Conservation (phyloP, 2,888 invertebrate species). For the Gortyna flavago region DNA sequence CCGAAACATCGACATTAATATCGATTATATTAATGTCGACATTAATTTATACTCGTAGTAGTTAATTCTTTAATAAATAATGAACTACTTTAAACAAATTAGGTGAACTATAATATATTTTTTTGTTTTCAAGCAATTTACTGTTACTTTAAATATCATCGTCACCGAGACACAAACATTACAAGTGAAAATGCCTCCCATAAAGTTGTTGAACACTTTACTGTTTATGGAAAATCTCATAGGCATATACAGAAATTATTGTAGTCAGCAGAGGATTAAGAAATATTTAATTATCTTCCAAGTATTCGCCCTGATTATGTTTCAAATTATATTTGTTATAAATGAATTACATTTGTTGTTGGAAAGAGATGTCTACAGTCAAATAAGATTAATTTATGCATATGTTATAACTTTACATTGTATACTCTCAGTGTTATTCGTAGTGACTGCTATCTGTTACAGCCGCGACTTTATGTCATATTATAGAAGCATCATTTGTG, state of each 20-base stretch:
- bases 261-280: neutral
- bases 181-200: constrained; percentile 2
- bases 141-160: neutral
- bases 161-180: too few relatives aligned
- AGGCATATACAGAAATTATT: constrained; percentile 12
- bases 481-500: neutral
- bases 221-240: constrained; percentile 1
- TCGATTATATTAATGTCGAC: too few relatives aligned
- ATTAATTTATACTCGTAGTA: too few relatives aligned
- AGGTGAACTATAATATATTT: neutral
- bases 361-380: neutral
- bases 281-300: constrained; percentile 6
- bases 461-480: constrained; percentile 9
- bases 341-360: neutral
- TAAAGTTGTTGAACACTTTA: constrained; percentile 7
- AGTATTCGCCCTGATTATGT: neutral
- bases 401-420: neutral
- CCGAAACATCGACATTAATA: too few relatives aligned
- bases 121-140: neutral
- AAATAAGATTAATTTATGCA: neutral
- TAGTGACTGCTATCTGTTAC: neutral
- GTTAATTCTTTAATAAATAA: constrained; percentile 1
- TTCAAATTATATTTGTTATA: neutral
- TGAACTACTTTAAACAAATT: neutral
- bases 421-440: neutral